These are phyloP conservation scores for Hylaeus anthracinus DNA, from an alignment of 1,140 invertebrate species.

Conservation along the genomic window DNA sequence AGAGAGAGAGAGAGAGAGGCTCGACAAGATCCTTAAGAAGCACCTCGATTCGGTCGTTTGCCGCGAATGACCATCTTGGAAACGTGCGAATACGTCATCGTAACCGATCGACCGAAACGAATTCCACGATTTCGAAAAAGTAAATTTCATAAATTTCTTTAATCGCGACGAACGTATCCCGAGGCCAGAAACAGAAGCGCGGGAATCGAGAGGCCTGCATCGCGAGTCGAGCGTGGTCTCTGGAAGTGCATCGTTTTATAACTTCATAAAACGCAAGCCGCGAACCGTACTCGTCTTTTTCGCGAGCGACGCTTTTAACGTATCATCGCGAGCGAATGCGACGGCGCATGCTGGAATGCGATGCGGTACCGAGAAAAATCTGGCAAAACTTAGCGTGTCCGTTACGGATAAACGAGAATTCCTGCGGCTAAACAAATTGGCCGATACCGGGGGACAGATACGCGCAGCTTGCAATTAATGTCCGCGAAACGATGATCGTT, in stretches of 20 bases:
- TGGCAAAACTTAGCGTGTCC: slow-evolving; percentile 40
- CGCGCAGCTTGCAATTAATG: slow-evolving; percentile 48
- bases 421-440: slow-evolving; percentile 49
- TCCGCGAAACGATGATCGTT: slow-evolving; percentile 32
- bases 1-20: too few relatives aligned
- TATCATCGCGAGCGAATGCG: neutral
- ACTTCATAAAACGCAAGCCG: slow-evolving; percentile 45
- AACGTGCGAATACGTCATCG: too few relatives aligned
- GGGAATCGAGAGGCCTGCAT: neutral
- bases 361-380: slow-evolving; percentile 19
- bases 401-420: slow-evolving; percentile 37
- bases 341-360: slow-evolving; percentile 33
- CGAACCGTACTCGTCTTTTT: slow-evolving; percentile 36
- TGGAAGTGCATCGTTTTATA: slow-evolving; percentile 32
- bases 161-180: neutral
- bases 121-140: too few relatives aligned
- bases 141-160: too few relatives aligned
- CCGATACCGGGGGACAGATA: slow-evolving; percentile 38
- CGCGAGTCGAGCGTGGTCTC: neutral
- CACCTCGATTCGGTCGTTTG: too few relatives aligned
- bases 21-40: too few relatives aligned
- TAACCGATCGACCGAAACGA: too few relatives aligned
- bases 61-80: too few relatives aligned
- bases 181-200: neutral
- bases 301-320: slow-evolving; percentile 6